phyloP scores from a whole-genome alignment of 2,113 vertebrate genomes.

The Salvelinus alpinus region DNA sequence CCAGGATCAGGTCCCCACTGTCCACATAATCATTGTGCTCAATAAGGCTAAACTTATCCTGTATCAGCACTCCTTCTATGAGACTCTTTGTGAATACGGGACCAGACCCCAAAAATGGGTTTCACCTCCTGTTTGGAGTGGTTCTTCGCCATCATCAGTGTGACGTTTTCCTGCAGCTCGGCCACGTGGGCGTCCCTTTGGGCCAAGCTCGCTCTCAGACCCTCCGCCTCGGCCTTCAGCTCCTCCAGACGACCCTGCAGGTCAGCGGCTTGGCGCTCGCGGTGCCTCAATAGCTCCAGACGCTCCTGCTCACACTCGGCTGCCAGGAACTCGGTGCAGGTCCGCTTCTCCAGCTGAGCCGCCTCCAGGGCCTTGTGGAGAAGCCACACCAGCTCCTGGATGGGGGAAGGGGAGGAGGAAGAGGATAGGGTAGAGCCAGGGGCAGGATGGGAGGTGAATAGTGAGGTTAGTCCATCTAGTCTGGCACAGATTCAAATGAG shows the following conservation, averaged over 20 bases:
- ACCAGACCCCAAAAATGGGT: too few relatives aligned
- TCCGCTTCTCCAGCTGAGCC: slow-evolving; percentile 88
- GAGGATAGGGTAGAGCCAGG: not conserved
- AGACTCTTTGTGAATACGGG: too few relatives aligned
- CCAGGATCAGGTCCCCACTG: too few relatives aligned
- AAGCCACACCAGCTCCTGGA: slow-evolving; percentile 88
- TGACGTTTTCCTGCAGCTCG: slow-evolving; percentile 77
- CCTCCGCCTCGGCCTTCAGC: slow-evolving; percentile 71
- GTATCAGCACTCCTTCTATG: too few relatives aligned
- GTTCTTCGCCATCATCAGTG: slow-evolving; percentile 85
- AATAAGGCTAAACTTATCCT: too few relatives aligned
- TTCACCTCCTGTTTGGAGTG: slow-evolving; percentile 82
- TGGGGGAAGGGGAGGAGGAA: not conserved
- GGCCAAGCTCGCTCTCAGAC: slow-evolving; percentile 56
- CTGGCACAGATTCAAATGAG: not conserved
- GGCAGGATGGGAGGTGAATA: not conserved
- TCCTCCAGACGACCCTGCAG: slow-evolving; percentile 71
- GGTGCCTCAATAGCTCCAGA: slow-evolving; percentile 85
- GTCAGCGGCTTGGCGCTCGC: slow-evolving; percentile 81
- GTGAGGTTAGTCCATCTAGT: too few relatives aligned
- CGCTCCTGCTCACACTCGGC: slow-evolving; percentile 79
- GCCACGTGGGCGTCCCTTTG: slow-evolving; percentile 73
- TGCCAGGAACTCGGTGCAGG: slow-evolving; percentile 78
- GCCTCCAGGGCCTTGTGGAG: slow-evolving; percentile 90
- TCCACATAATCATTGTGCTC: too few relatives aligned